A percentile compares a stretch with the other conserved stretches of the same genome.
Conservation (phyloP, 92 coral and sea anemone genomes). For the Meandrina meandrites region DNA sequence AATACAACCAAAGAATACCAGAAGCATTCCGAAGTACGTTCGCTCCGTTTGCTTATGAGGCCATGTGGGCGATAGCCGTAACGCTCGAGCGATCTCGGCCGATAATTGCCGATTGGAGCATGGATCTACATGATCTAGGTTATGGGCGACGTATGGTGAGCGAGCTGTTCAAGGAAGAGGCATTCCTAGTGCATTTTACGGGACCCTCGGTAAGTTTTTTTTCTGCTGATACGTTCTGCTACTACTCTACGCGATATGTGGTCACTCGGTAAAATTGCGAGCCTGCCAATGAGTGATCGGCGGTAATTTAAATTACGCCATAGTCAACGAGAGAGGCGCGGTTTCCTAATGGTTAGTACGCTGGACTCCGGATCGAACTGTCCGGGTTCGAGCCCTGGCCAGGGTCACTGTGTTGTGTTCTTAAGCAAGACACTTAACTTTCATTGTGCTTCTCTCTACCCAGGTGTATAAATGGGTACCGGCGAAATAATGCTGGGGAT, state of each 20-base stretch:
- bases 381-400: too few species aligned
- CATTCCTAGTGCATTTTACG: conserved; percentile 42
- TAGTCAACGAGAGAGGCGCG: background rate
- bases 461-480: too few species aligned
- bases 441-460: too few species aligned
- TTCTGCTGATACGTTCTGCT: background rate
- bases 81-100: conserved; percentile 71
- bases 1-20: conserved; percentile 46
- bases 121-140: conserved; percentile 38
- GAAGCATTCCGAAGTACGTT: conserved; percentile 52
- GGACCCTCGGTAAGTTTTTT: conserved; percentile 60
- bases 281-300: background rate
- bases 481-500: too few species aligned
- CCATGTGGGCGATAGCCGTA: conserved; percentile 91
- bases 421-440: too few species aligned
- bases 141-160: conserved; percentile 53
- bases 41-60: conserved; percentile 85
- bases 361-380: too few species aligned
- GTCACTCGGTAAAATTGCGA: too few species aligned
- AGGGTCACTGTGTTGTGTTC: too few species aligned
- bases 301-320: background rate
- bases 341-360: too few species aligned
- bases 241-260: too few species aligned
- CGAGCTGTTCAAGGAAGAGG: conserved; percentile 48
- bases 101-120: conserved; percentile 31